These are phyloP conservation scores for Lepidotrigona ventralis DNA, from an alignment of 1,140 invertebrate species.

Conservation along the genomic window DNA sequence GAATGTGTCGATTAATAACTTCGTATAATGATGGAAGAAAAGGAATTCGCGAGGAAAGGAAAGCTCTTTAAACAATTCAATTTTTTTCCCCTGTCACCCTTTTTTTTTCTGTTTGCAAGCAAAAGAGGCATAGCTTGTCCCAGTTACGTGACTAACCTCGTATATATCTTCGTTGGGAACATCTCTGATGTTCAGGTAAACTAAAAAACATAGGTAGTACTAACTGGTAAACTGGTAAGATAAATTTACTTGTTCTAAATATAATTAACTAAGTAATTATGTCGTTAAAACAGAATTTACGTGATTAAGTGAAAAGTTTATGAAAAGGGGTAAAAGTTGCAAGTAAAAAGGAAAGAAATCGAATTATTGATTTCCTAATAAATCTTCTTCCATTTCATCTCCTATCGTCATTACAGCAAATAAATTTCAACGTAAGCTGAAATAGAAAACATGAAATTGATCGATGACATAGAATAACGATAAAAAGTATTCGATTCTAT, in stretches of 20 bases:
- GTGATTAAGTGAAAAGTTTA: not conserved
- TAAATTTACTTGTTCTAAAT: not conserved
- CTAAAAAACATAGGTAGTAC: not conserved
- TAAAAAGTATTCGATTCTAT: not conserved
- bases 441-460: not conserved
- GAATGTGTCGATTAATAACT: not conserved
- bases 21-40: not conserved
- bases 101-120: not conserved
- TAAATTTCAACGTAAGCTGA: not conserved
- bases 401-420: not conserved
- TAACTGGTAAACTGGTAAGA: not conserved
- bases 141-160: conserved; percentile 6
- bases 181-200: not conserved
- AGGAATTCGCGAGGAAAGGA: not conserved
- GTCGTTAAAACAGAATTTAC: not conserved
- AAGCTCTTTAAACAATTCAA: not conserved
- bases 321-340: not conserved
- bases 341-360: not conserved
- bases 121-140: not conserved
- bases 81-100: not conserved
- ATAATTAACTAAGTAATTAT: not conserved
- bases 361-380: not conserved
- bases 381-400: not conserved
- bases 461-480: not conserved
- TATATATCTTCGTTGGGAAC: not conserved